Evolutionary conservation across 2,797 vertebrate genomes (phyloP).

Genomic region (Alfaro cultratus): DNA sequence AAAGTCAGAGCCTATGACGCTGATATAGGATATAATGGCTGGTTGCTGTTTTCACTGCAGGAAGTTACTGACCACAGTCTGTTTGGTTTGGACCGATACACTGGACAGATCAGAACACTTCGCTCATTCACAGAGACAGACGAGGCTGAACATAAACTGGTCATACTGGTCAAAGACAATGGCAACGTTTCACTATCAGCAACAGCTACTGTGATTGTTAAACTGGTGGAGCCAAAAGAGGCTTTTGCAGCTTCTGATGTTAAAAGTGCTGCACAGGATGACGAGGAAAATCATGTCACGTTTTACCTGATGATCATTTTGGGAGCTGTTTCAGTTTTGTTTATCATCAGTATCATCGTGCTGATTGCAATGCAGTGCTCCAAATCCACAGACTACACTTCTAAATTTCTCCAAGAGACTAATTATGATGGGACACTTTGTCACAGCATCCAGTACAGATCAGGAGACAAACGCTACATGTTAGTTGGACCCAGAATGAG

Average conservation of each 20-base stretch:
- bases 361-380: slow-evolving; percentile 24
- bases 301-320: slow-evolving; percentile 21
- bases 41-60: no score
- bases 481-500: not conserved
- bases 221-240: slow-evolving; percentile 67
- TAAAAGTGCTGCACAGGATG: slow-evolving; percentile 3
- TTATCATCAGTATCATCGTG: not conserved
- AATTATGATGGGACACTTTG: not conserved
- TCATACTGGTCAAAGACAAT: slow-evolving; percentile 60
- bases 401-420: slow-evolving; percentile 28
- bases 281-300: slow-evolving; percentile 9
- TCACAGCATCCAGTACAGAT: slow-evolving; percentile 1
- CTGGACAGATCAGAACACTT: no score
- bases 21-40: no score
- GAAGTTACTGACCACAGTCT: no score
- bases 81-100: no score
- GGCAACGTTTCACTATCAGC: slow-evolving; percentile 60
- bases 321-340: not conserved
- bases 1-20: no score
- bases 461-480: not conserved
- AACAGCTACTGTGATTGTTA: slow-evolving; percentile 63
- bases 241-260: slow-evolving; percentile 65
- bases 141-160: slow-evolving; percentile 61
- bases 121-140: no score
- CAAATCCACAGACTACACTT: slow-evolving; percentile 44